A percentile compares a stretch with the other conserved stretches of the same genome.
phyloP scores from a whole-genome alignment of 2,888 invertebrate genomes.

The Plutella xylostella region DNA sequence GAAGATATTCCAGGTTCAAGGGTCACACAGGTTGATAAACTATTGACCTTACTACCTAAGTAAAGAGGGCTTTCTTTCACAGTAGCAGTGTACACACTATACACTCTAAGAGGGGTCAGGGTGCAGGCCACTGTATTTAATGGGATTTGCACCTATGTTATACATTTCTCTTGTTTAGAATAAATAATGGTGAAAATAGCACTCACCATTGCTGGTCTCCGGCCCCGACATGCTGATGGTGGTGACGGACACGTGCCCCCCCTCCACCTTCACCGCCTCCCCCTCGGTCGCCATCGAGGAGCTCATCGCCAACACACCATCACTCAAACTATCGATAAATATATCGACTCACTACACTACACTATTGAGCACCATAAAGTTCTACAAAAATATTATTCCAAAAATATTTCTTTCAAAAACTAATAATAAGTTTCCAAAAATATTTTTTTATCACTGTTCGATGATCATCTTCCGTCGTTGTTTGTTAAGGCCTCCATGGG shows the following conservation, averaged over 20 bases:
- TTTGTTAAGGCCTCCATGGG: slow-evolving; percentile 47
- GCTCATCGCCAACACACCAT: slow-evolving; percentile 35
- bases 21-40: too few relatives aligned
- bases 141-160: too few relatives aligned
- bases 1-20: too few relatives aligned
- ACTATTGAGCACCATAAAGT: slow-evolving; percentile 42
- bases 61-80: too few relatives aligned
- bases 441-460: slow-evolving; percentile 10
- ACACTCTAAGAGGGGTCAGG: too few relatives aligned
- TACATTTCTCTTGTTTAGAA: too few relatives aligned
- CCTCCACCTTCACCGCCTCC: slow-evolving; percentile 60
- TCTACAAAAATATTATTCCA: slow-evolving; percentile 38
- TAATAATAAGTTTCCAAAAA: too few relatives aligned
- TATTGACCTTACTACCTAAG: too few relatives aligned
- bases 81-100: too few relatives aligned
- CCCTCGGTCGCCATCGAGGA: slow-evolving; percentile 54
- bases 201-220: slow-evolving; percentile 69
- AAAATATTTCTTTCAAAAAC: slow-evolving; percentile 30
- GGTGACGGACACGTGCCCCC: slow-evolving; percentile 80
- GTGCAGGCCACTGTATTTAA: too few relatives aligned
- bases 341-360: slow-evolving; percentile 42
- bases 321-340: slow-evolving; percentile 37
- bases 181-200: too few relatives aligned
- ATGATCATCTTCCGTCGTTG: slow-evolving; percentile 47
- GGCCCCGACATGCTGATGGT: slow-evolving; percentile 79